A percentile compares a stretch with the other conserved stretches of the same genome.
These are phyloP conservation scores for Danionella dracula DNA, from an alignment of 2,797 vertebrate genomes.

Conservation along the genomic window DNA sequence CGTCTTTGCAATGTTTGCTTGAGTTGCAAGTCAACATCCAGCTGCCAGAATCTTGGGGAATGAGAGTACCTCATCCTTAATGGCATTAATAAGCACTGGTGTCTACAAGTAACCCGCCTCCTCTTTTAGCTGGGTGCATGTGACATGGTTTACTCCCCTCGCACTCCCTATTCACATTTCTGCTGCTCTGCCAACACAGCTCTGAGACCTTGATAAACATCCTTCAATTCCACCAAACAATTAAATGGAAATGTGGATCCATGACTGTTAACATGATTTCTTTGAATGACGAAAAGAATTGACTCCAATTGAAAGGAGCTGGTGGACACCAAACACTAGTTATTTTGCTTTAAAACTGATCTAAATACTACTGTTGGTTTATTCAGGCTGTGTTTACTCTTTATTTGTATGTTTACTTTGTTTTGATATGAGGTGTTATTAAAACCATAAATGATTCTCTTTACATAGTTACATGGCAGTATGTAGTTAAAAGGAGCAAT, in stretches of 20 bases:
- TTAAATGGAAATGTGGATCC: background rate
- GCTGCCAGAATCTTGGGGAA: constrained; percentile 33
- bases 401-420: too few relatives aligned
- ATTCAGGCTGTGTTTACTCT: too few relatives aligned
- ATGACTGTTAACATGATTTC: background rate
- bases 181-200: background rate
- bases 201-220: constrained; percentile 11
- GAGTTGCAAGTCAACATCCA: constrained; percentile 36
- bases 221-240: background rate
- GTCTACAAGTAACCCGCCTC: constrained; percentile 56
- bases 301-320: too few relatives aligned
- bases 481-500: too few relatives aligned
- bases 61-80: constrained; percentile 53
- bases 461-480: too few relatives aligned
- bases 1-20: constrained; percentile 47
- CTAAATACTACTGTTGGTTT: background rate
- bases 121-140: constrained; percentile 62
- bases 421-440: too few relatives aligned
- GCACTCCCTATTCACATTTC: constrained; percentile 48
- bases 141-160: constrained; percentile 60
- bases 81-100: constrained; percentile 66
- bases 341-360: background rate
- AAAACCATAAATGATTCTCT: too few relatives aligned
- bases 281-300: background rate
- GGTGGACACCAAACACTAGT: too few relatives aligned